Evolutionary conservation across 2,797 vertebrate genomes (phyloP).

Genomic region (Fistularia tabacaria): DNA sequence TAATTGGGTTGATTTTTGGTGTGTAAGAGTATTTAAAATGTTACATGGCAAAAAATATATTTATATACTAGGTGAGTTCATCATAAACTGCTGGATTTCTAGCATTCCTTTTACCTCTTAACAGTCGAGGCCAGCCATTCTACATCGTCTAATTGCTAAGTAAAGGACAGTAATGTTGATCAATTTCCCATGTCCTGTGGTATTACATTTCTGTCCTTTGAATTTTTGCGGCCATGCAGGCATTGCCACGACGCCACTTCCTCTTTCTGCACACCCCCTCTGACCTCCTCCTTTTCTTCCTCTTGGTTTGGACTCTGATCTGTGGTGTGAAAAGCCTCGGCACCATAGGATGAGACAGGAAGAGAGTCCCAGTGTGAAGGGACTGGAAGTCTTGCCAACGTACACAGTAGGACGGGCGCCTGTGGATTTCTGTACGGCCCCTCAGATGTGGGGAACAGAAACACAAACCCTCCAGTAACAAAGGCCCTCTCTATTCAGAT

Average conservation of each 20-base stretch:
- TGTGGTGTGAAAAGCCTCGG: conserved; percentile 51
- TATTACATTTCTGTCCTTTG: conserved; percentile 14
- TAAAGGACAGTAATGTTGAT: conserved; percentile 18
- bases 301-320: conserved; percentile 53
- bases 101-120: no score
- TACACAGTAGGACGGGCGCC: conserved; percentile 47
- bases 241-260: conserved; percentile 53
- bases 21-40: no score
- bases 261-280: conserved; percentile 35
- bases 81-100: no score
- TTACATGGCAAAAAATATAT: no score
- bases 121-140: conserved; percentile 1
- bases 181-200: conserved; percentile 29
- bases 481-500: conserved; percentile 53
- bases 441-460: conserved; percentile 62
- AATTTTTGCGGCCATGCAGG: conserved; percentile 40
- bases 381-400: conserved; percentile 53
- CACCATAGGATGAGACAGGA: conserved; percentile 55
- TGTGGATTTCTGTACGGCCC: conserved; percentile 54
- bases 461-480: conserved; percentile 56
- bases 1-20: no score
- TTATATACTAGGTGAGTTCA: no score
- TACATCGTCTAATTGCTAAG: conserved; percentile 24
- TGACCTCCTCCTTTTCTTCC: conserved; percentile 54
- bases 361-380: conserved; percentile 52